phyloP scores from a whole-genome alignment of 2,113 vertebrate species.

The Antechinus flavipes region DNA sequence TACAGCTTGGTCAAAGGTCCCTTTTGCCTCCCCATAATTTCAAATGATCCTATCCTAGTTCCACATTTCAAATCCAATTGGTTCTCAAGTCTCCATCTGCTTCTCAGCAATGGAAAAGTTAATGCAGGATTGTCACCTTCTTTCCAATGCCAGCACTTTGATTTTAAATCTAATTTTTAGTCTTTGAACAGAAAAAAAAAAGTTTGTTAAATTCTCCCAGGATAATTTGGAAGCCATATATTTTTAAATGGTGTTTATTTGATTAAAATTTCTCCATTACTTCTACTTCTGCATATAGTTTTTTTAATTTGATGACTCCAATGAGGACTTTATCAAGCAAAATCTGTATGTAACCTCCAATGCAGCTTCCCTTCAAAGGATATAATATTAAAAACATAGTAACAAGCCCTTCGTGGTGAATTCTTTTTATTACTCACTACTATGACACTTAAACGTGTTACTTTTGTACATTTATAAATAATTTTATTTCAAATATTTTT shows the following conservation, averaged over 20 bases:
- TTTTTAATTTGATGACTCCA: background rate
- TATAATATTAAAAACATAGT: conserved; percentile 10
- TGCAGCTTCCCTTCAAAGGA: conserved; percentile 10
- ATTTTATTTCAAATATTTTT: background rate
- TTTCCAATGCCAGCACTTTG: background rate
- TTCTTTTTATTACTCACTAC: background rate
- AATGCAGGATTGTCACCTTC: background rate
- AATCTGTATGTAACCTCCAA: background rate
- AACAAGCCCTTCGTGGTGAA: background rate
- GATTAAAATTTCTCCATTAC: background rate
- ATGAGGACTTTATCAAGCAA: background rate
- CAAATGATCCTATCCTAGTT: conserved; percentile 16
- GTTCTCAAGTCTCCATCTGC: background rate
- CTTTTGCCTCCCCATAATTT: background rate
- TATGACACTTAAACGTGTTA: background rate
- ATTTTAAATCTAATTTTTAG: background rate
- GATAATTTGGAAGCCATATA: background rate
- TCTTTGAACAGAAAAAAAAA: conserved; percentile 10
- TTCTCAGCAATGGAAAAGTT: background rate
- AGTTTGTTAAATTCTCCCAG: conserved; percentile 13
- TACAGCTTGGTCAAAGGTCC: background rate
- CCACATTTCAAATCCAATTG: background rate
- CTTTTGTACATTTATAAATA: background rate
- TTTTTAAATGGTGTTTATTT: background rate
- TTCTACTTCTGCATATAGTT: background rate